These are phyloP conservation scores for Drosophila buzzatii DNA, from an alignment of 2,888 invertebrate species.

Conservation along the genomic window DNA sequence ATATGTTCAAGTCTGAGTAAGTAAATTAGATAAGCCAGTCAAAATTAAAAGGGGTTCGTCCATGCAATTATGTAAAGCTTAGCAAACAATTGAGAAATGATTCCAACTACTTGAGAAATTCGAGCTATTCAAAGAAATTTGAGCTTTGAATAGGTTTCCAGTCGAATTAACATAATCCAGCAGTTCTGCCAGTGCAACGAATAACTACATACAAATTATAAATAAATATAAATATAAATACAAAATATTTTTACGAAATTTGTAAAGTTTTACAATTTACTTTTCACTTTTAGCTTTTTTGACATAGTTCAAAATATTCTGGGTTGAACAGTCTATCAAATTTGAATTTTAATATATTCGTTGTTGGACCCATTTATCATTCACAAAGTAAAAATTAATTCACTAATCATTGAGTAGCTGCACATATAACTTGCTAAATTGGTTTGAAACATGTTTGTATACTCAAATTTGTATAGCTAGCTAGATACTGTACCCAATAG, in stretches of 20 bases:
- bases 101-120: constrained; percentile 18
- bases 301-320: too few species aligned
- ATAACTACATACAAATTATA: not conserved
- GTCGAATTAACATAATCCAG: not conserved
- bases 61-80: constrained; percentile 25
- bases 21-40: constrained; percentile 44
- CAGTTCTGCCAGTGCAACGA: not conserved
- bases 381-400: constrained; percentile 5
- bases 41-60: constrained; percentile 28
- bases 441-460: constrained; percentile 1
- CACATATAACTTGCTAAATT: not conserved
- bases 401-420: not conserved
- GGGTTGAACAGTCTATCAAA: not conserved
- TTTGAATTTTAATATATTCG: not conserved
- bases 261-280: not conserved
- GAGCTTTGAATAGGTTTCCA: constrained; percentile 13
- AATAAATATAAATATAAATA: too few species aligned
- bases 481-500: constrained; percentile 10
- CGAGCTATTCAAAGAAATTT: constrained; percentile 22
- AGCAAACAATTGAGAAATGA: constrained; percentile 26
- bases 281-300: not conserved
- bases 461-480: constrained; percentile 10
- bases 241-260: not conserved
- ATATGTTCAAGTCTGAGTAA: constrained; percentile 20
- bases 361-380: not conserved